These are phyloP conservation scores for Malurus elegans DNA, from an alignment of 2,113 vertebrate genomes.

Conservation along the genomic window DNA sequence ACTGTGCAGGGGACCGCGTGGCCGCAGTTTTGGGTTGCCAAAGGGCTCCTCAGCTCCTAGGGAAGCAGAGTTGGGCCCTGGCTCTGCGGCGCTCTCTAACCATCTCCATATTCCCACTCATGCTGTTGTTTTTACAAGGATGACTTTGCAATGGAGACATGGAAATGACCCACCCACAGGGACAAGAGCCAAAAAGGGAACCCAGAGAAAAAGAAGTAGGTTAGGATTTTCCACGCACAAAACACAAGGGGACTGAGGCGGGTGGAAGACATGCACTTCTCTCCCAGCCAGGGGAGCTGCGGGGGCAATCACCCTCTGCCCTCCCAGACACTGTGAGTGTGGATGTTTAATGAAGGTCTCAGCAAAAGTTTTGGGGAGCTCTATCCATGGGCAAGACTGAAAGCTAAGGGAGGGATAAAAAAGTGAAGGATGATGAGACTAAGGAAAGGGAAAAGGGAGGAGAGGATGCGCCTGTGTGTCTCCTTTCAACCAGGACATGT, in stretches of 20 bases:
- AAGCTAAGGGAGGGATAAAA: background rate
- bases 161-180: background rate
- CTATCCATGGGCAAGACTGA: background rate
- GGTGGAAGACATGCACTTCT: background rate
- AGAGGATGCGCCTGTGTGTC: background rate
- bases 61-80: background rate
- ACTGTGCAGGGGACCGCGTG: fast-evolving
- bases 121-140: background rate
- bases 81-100: background rate
- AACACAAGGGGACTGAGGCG: background rate
- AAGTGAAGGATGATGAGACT: background rate
- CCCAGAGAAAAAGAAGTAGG: background rate
- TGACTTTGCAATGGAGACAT: background rate
- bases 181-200: background rate
- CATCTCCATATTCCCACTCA: background rate
- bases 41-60: background rate
- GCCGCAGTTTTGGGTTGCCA: background rate
- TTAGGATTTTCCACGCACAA: conserved; percentile 7
- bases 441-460: background rate
- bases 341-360: background rate
- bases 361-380: background rate
- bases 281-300: background rate
- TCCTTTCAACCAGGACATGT: background rate
- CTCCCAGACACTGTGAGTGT: background rate
- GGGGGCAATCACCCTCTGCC: background rate